A percentile compares a stretch with the other conserved stretches of the same genome.
Conservation (phyloP, 2,797 vertebrate genomes). For the Morelia viridis region DNA sequence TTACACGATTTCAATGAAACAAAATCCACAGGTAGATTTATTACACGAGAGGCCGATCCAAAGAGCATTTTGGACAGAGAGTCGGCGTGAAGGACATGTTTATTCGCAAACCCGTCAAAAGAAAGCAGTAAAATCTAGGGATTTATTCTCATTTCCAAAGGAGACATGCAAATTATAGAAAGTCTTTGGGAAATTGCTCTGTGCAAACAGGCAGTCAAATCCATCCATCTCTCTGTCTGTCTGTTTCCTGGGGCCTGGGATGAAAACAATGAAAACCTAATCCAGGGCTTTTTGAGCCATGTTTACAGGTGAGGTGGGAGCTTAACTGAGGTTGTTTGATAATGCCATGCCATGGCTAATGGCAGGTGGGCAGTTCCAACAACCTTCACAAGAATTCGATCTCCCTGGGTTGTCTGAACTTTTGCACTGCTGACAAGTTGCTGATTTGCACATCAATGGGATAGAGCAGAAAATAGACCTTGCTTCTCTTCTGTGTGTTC, state of each 20-base stretch:
- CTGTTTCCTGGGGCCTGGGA: background rate
- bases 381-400: background rate
- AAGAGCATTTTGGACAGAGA: background rate
- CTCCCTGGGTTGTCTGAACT: no score
- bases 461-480: background rate
- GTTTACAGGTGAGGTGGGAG: background rate
- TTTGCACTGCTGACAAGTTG: background rate
- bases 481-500: no score
- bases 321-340: background rate
- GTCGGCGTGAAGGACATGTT: background rate
- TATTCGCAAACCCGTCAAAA: conserved; percentile 6
- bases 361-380: background rate
- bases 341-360: background rate
- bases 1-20: conserved; percentile 22
- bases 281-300: background rate
- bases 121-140: background rate
- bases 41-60: background rate
- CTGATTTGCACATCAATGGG: background rate
- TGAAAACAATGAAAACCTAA: background rate
- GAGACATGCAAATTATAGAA: background rate
- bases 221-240: background rate
- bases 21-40: conserved; percentile 8
- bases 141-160: background rate
- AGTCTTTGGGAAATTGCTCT: background rate
- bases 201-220: background rate